Evolutionary conservation across 1,140 invertebrate species (phyloP), one percentile per base, ranked within the genome.

Genomic region (Drosophila nigromelanica): DNA sequence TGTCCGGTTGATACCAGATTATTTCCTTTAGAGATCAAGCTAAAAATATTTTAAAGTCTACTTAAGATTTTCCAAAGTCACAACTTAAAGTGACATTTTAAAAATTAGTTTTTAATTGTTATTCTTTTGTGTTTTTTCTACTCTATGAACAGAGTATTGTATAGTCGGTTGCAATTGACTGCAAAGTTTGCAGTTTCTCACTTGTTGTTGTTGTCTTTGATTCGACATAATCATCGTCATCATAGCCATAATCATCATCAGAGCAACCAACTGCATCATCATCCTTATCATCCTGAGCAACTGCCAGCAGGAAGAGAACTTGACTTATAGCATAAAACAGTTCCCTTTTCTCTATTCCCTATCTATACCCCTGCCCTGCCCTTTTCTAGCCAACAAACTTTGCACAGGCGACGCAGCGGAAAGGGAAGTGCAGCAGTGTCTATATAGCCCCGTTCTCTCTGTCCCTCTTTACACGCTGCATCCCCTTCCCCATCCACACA

Each of bases 231-330:
- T 51, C 47, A 14, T 5, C 33, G 43, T 48, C 60, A 42, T 33
- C 8, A 61, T 55, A 24, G 21, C 21, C 63, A 48, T 27, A 24
- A 24, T 24, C 73, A 72, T 56, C 60, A 54, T 64, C 58, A 33
- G 63, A 47, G 33, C 33, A 35, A 7, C 33, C 67, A 59, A 52
- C 59, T 40, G 60, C 77, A 71, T 66, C 78, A 56, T 60, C 58
- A 39, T 58, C 60, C 33, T 75, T 47, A 50, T 73, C 50, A 51
- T 74, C 47, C 33, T 73, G 59, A 55, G 60, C 71, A 51, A 15
- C 63, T 40, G 58, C 59, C 67, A 78, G 73, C 75, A 72, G 82
- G 82, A 89, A 82, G 73, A 72, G 64, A 87, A 76, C 73, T 78
- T 86, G 76, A 86, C 75, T 78, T 87, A 73, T 67, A 61, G 62